These are phyloP conservation scores for Lepus oiostolus DNA, from an alignment of 2,797 vertebrate species.

Conservation along the genomic window DNA sequence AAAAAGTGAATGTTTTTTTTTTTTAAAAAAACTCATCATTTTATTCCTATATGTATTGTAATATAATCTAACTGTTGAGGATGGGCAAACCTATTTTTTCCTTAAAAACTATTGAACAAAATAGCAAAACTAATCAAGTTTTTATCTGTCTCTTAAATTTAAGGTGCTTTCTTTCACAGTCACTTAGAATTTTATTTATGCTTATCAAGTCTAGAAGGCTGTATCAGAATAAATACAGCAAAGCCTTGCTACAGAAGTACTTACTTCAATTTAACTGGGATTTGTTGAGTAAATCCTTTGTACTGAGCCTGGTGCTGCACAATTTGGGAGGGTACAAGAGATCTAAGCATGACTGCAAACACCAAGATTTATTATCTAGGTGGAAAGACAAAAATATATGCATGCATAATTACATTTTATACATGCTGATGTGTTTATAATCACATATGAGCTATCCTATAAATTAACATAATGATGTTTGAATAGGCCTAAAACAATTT, in stretches of 20 bases:
- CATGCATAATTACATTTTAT: not conserved
- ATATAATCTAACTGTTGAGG: not conserved
- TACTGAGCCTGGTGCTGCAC: not conserved
- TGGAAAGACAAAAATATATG: not conserved
- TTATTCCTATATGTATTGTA: not conserved
- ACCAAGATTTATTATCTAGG: not conserved
- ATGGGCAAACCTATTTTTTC: not conserved
- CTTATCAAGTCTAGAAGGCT: not conserved
- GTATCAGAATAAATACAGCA: not conserved
- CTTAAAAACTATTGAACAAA: conserved; percentile 10
- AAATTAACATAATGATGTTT: not conserved
- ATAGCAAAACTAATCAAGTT: not conserved
- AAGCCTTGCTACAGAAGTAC: not conserved
- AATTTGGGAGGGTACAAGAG: not conserved
- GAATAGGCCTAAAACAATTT: not conserved
- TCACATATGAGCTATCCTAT: not conserved
- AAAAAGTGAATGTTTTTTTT: not conserved
- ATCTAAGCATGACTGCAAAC: not conserved
- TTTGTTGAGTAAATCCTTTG: not conserved
- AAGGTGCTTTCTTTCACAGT: conserved; percentile 29
- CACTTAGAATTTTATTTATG: not conserved
- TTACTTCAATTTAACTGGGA: not conserved
- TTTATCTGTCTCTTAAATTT: conserved; percentile 21
- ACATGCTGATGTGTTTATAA: not conserved
- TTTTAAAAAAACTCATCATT: not conserved